Base-by-base conservation (phyloP, 1,140 invertebrate genomes). In the Ganaspis sp. region DNA sequence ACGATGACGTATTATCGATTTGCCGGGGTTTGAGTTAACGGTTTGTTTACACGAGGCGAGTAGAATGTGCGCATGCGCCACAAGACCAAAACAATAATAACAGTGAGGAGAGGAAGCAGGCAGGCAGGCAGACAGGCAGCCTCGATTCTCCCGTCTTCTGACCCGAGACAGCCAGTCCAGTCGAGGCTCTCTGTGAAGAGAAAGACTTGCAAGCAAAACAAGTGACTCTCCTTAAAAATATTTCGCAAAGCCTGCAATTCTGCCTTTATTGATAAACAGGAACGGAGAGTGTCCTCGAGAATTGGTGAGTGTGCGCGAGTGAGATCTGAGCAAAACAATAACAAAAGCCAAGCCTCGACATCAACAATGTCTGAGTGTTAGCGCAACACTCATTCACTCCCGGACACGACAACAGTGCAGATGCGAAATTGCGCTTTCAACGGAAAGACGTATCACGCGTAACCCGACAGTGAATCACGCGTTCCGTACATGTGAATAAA, bases 1-100 rank as follows among this genome's bases (percentile, higher is more conserved):
- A 23, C 15, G 58, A 64, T 64, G 58, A 64, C 58, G 86, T 89
- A 88, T 87, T 90, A 91, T 91, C 87, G 89, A 90, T 90, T 90
- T 75, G 84, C 87, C 84, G 83, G 83, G 81, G 84, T 87, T 85
- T 82, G 86, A 90, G 89, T 90, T 90, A 91, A 90, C 89, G 90
- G 90, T 91, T 91, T 91, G 89, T 91, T 91, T 91, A 91, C 88
- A 90, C 84, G 84, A 86, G 81, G 76, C 58, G 74, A 76, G 80
- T 72, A 53, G 69, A 34, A 71, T 29, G 74, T 73, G 86, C 90
- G 90, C 90, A 90, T 91, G 90, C 90, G 90, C 84, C 21, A 45
- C 78, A 53, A 78, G 80, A 82, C 85, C 87, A 90, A 91, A 91
- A 91, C 87, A 91, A 91, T 90, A 91, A 90, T 90, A 91, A 87